A percentile compares a stretch with the other conserved stretches of the same genome.
Conservation (phyloP, 2,888 invertebrate species). For the Acrocyrtus sp. region DNA sequence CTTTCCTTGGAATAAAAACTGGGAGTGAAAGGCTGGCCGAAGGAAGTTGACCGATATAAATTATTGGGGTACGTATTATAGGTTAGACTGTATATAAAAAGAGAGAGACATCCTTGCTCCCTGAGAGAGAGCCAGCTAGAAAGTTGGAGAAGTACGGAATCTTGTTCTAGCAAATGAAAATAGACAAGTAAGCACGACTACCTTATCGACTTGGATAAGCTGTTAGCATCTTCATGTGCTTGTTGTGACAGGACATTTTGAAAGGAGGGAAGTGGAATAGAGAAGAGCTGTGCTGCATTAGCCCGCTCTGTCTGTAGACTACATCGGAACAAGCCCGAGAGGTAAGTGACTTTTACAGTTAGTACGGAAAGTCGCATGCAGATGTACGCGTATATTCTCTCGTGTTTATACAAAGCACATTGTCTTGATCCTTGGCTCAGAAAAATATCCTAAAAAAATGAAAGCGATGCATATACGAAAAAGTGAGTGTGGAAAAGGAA, state of each 20-base stretch:
- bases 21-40: too few relatives aligned
- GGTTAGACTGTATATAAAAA: too few relatives aligned
- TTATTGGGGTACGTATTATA: not conserved
- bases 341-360: conserved; percentile 24
- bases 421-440: conserved; percentile 15
- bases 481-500: conserved; percentile 24
- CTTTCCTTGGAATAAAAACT: too few relatives aligned
- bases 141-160: conserved; percentile 17
- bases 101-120: too few relatives aligned
- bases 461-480: not conserved
- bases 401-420: conserved; percentile 47
- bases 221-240: not conserved
- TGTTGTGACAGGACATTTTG: conserved; percentile 43
- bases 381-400: conserved; percentile 2
- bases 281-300: too few relatives aligned
- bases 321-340: conserved; percentile 7
- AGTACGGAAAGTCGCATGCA: not conserved
- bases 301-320: not conserved
- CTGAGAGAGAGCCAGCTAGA: too few relatives aligned
- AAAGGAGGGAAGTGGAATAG: too few relatives aligned
- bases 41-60: not conserved
- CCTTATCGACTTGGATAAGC: too few relatives aligned
- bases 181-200: conserved; percentile 16
- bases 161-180: conserved; percentile 32
- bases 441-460: conserved; percentile 6